Conservation (phyloP, 1,140 invertebrate genomes). For the Pteromalus puparum region DNA sequence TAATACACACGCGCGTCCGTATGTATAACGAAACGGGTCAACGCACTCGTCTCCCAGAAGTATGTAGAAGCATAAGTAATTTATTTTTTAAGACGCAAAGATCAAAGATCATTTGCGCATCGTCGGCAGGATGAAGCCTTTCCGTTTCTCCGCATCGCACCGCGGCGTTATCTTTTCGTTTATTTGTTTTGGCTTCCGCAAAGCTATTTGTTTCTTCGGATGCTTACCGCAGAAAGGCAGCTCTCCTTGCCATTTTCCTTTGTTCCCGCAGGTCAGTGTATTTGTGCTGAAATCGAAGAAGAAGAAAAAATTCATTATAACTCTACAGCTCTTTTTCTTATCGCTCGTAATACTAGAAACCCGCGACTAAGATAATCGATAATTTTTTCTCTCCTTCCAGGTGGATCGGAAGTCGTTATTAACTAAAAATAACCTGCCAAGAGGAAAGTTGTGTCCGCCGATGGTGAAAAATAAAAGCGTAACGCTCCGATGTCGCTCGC, state of each 20-base stretch:
- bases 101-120: neutral
- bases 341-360: neutral
- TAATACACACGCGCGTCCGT: neutral
- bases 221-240: conserved; percentile 88
- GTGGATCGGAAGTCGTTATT: too few relatives aligned
- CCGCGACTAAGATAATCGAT: too few relatives aligned
- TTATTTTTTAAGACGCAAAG: neutral
- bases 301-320: conserved; percentile 17
- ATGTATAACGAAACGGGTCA: neutral
- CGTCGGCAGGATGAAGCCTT: too few relatives aligned
- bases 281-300: conserved; percentile 71
- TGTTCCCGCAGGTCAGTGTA: conserved; percentile 80
- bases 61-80: neutral
- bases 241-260: conserved; percentile 86
- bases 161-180: neutral
- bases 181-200: neutral
- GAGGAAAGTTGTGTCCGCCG: too few relatives aligned
- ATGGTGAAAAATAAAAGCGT: neutral
- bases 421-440: too few relatives aligned
- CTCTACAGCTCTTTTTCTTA: neutral
- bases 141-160: neutral
- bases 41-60: conserved; percentile 5
- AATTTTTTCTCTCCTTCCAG: too few relatives aligned
- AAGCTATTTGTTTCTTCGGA: neutral
- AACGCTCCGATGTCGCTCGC: neutral